phyloP scores from a whole-genome alignment of 2,888 invertebrate species.

The Dasypolia templi region DNA sequence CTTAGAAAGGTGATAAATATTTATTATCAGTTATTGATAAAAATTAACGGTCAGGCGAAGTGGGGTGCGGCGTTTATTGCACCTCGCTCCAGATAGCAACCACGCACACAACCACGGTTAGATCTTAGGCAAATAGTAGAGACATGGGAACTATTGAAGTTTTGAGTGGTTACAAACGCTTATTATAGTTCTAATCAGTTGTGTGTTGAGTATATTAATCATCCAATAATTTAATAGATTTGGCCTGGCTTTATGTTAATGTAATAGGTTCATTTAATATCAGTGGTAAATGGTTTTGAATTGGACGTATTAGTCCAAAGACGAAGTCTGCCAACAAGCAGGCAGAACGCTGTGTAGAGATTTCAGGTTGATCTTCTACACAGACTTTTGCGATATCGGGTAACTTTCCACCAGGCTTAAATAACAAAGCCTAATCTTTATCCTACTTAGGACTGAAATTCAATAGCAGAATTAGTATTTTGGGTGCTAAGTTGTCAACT shows the following conservation, averaged over 20 bases:
- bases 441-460: neutral
- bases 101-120: constrained; percentile 41
- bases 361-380: neutral
- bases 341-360: neutral
- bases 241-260: neutral
- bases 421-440: neutral
- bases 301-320: neutral
- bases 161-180: constrained; percentile 31
- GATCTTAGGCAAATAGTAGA: constrained; percentile 50
- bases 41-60: constrained; percentile 76
- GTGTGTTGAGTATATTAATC: constrained; percentile 25
- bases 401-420: neutral
- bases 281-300: constrained; percentile 12
- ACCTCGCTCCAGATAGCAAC: constrained; percentile 57
- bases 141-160: constrained; percentile 45
- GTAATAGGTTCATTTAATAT: constrained; percentile 15
- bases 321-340: neutral
- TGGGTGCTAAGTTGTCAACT: neutral
- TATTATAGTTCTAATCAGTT: constrained; percentile 25
- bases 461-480: neutral
- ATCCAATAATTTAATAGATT: constrained; percentile 26
- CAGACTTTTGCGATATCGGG: neutral
- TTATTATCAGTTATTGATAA: constrained; percentile 75
- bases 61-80: constrained; percentile 80
- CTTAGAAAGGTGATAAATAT: constrained; percentile 61